Percentiles rank a stretch among this genome's conserved stretches.
These are phyloP conservation scores for Zootoca vivipara DNA, from an alignment of 2,113 vertebrate species.

Conservation along the genomic window DNA sequence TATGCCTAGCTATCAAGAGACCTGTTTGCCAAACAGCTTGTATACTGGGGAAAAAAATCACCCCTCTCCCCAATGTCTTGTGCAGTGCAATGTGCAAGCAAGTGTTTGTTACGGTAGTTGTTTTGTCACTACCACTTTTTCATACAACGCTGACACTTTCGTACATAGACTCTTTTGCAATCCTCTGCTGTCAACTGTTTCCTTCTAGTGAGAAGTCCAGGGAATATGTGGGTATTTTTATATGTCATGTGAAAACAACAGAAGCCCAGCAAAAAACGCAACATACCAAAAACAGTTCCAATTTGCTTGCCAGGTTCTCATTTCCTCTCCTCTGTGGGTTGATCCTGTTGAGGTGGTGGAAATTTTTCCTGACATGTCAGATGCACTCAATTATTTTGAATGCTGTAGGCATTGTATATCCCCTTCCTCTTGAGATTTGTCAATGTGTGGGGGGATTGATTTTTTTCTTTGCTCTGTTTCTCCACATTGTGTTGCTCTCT, in stretches of 20 bases:
- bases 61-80: too few species aligned
- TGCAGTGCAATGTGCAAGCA: neutral
- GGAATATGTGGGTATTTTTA: neutral
- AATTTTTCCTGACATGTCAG: neutral
- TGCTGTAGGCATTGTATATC: accelerated
- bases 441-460: neutral
- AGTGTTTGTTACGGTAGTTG: neutral
- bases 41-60: neutral
- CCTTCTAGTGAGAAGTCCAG: neutral
- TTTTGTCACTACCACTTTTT: neutral
- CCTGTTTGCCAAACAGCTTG: neutral
- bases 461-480: neutral
- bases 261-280: neutral
- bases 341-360: neutral
- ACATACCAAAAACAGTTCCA: neutral
- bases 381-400: neutral
- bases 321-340: accelerated
- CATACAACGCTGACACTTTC: accelerated
- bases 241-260: neutral
- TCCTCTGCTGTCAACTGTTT: accelerated
- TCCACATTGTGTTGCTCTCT: neutral
- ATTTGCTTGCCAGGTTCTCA: neutral
- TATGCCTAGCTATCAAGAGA: neutral
- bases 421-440: neutral
- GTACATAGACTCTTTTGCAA: accelerated